Evolutionary conservation across 2,888 invertebrate genomes (phyloP).

Genomic region (Pyrocoelia pectoralis): DNA sequence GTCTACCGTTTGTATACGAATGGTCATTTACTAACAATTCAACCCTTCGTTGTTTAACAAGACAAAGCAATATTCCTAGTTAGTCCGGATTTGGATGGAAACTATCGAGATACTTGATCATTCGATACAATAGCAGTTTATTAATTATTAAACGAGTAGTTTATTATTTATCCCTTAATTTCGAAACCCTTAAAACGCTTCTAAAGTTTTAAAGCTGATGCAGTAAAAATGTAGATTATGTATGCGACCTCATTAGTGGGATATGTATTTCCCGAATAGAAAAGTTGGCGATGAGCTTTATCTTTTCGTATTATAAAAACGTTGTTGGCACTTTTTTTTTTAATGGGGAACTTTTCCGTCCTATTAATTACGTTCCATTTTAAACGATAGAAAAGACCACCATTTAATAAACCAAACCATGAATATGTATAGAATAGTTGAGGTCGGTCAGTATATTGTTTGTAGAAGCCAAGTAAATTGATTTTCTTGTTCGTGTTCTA

Average conservation of each 20-base stretch:
- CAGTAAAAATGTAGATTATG: conserved; percentile 5
- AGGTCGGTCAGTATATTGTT: conserved; percentile 1
- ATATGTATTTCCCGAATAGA: conserved; percentile 5
- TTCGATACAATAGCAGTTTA: no score
- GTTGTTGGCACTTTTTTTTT: conserved; percentile 2
- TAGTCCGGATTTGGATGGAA: no score
- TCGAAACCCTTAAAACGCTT: background rate
- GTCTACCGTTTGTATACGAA: no score
- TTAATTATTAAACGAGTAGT: background rate
- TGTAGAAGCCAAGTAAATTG: background rate
- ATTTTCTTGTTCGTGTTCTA: background rate
- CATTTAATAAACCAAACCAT: no score
- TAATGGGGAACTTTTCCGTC: background rate
- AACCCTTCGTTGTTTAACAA: no score
- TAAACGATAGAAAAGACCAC: background rate
- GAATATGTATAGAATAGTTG: background rate
- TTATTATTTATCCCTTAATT: background rate
- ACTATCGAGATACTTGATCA: no score
- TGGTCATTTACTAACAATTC: no score
- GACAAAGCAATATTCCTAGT: no score
- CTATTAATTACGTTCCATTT: conserved; percentile 3
- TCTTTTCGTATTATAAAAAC: conserved; percentile 3
- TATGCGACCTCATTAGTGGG: conserved; percentile 10
- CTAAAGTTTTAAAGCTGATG: conserved; percentile 7
- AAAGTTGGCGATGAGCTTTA: conserved; percentile 4